Evolutionary conservation across 2,888 invertebrate genomes (phyloP).

Genomic region (Beris morrisii): DNA sequence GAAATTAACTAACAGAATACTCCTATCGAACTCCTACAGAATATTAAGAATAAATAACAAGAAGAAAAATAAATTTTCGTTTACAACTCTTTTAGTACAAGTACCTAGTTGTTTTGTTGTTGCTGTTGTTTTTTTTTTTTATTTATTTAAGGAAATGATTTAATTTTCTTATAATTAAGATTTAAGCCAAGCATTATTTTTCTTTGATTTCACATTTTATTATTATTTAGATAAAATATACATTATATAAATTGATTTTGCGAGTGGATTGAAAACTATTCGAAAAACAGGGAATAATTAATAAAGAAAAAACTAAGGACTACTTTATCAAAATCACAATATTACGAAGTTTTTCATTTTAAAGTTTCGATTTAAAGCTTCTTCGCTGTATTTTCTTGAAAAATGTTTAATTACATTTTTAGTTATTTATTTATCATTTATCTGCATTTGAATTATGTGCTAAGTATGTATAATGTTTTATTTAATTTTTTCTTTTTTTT

Average conservation of each 20-base stretch:
- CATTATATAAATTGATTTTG: neutral
- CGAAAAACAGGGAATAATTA: too few relatives aligned
- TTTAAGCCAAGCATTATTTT: constrained; percentile 20
- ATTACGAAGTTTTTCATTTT: too few relatives aligned
- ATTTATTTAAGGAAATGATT: neutral
- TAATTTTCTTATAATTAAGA: neutral
- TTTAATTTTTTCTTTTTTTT: neutral
- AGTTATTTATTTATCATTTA: neutral
- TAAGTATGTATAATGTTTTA: neutral
- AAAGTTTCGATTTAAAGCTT: too few relatives aligned
- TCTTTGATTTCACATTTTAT: neutral
- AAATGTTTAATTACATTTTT: too few relatives aligned
- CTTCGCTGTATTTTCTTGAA: too few relatives aligned
- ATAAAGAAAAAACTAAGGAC: too few relatives aligned
- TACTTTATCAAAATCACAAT: too few relatives aligned
- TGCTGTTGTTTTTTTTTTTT: neutral
- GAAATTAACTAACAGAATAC: neutral
- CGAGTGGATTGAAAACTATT: too few relatives aligned
- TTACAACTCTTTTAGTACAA: neutral
- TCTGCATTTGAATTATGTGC: neutral
- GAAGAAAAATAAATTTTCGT: constrained; percentile 25
- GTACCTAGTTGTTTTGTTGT: constrained; percentile 5
- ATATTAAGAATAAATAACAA: constrained; percentile 18
- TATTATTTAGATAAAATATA: neutral
- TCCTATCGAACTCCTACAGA: neutral